A percentile compares a stretch with the other conserved stretches of the same genome.
Evolutionary conservation across 2,797 vertebrate species (phyloP).

Genomic region (Momotus momota): DNA sequence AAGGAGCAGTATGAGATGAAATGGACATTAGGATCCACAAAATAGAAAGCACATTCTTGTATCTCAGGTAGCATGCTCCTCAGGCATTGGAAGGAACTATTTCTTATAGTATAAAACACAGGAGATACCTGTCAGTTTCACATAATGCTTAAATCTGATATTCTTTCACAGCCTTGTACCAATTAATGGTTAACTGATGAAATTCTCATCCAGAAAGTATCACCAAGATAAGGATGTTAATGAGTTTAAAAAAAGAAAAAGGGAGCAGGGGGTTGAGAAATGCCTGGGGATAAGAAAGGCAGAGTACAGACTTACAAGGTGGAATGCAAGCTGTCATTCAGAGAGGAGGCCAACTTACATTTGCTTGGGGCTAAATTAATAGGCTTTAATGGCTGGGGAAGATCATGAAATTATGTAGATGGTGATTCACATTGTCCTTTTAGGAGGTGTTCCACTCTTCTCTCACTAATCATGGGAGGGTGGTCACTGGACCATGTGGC

Average conservation of each 20-base stretch:
- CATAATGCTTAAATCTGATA: neutral
- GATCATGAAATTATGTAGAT: neutral
- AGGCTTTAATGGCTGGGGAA: neutral
- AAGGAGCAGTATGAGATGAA: neutral
- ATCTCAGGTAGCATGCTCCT: neutral
- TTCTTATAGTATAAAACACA: neutral
- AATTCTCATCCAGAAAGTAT: conserved; percentile 34
- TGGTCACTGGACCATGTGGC: neutral
- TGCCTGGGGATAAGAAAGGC: conserved; percentile 42
- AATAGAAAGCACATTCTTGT: neutral
- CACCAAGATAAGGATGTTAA: conserved; percentile 42
- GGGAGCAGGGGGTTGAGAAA: conserved; percentile 13
- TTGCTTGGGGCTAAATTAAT: neutral
- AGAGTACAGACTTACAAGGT: conserved; percentile 33
- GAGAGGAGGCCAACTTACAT: neutral
- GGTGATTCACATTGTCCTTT: neutral
- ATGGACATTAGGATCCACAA: neutral
- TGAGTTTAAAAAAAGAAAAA: conserved; percentile 53
- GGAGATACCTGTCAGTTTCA: neutral
- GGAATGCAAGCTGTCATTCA: conserved; percentile 43
- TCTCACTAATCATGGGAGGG: neutral
- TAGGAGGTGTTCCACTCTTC: neutral
- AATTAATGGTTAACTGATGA: conserved; percentile 9
- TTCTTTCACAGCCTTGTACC: neutral
- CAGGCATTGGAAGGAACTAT: neutral